Evolutionary conservation across 2,888 invertebrate genomes (phyloP), one percentile per base, ranked within the genome.

Genomic region (Eurytoma californica): DNA sequence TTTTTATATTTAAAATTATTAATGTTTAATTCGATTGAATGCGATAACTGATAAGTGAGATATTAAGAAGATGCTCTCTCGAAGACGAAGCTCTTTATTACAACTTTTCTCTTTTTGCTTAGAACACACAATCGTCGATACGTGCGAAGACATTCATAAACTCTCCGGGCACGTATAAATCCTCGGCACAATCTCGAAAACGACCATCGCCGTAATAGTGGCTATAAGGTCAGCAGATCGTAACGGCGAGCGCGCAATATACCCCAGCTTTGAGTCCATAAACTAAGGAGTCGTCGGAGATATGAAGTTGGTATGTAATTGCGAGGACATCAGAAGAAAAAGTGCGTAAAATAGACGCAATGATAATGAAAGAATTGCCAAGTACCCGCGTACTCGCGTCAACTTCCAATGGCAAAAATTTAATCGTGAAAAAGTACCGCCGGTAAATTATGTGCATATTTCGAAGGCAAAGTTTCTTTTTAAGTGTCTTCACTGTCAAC

Each of bases 171-270:
- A 4, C n/a, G 24, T 53, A 57, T n/a, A 24, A 58, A 30, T 65
- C n/a, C 39, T 18, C 9, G 63, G 39, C 55, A 72, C 72, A 77
- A 72, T 72, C 58, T 74, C 57, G 72, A 66, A 47, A 67, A 72
- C 75, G 75, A 80, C 79, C 72, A 75, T 75, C 28, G 55, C 58
- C 30, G 30, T 47, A 39, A 28, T 72, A 66, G 51, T 60, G 39
- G 53, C 30, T 61, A 30, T 75, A 75, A 79, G 79, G 75, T 79
- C 79, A 79, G 70, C 75, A 75, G 72, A 75, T 79, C 79, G 79
- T 79, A 79, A 74, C 24, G 51, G 28, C 72, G n/a, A 14, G 70
- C 58, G 14, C 4, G 51, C 63, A 63, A 73, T 79, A 79, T 74
- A 79, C 28, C 51, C 68, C 53, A 30, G 24, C 39, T n/a, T 55